These are phyloP conservation scores for Acomys russatus DNA, from an alignment of 2,797 vertebrate species.

Conservation along the genomic window DNA sequence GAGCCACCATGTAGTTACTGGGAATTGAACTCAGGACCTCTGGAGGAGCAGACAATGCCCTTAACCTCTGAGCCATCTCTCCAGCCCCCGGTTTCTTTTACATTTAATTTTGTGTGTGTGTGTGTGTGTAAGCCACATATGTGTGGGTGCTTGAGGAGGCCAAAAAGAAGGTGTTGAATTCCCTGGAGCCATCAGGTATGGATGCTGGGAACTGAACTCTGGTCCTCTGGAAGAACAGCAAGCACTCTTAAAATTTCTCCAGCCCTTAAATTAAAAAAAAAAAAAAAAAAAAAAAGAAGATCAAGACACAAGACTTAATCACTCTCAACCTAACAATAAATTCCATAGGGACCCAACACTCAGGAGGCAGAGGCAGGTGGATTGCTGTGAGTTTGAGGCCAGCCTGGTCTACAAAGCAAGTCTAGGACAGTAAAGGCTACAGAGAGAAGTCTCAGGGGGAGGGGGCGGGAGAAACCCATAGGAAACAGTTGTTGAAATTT, in stretches of 20 bases:
- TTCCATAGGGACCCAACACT: background rate
- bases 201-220: background rate
- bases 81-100: background rate
- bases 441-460: no score
- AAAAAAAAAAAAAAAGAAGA: background rate
- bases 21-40: no score
- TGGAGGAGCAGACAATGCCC: no score
- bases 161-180: background rate
- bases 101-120: background rate
- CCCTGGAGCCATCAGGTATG: background rate
- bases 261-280: background rate
- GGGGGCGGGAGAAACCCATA: background rate
- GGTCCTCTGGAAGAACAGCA: background rate
- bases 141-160: background rate
- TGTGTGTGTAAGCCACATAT: background rate
- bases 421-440: no score
- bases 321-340: conserved; percentile 27
- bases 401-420: no score
- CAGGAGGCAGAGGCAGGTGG: no score
- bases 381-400: no score
- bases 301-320: background rate
- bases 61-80: no score
- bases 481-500: conserved; percentile 9
- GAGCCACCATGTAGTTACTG: no score
- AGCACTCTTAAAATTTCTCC: background rate